Percentiles rank a stretch among this genome's conserved stretches.
Evolutionary conservation across 2,797 vertebrate species (phyloP).

Genomic region (Hoplostethus mediterraneus): DNA sequence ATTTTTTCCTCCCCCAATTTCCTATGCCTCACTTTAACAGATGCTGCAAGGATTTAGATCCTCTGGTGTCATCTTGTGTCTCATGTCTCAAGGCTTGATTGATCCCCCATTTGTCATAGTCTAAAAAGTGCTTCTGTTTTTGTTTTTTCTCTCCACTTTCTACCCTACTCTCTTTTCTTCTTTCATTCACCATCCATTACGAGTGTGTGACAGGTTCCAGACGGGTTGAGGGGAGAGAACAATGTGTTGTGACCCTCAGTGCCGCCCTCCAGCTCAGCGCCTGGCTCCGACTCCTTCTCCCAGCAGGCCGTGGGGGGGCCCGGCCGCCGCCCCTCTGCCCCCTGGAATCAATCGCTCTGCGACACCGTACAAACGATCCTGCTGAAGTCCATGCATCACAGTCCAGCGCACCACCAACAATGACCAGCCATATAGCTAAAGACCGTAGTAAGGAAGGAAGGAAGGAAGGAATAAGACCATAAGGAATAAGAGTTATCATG

Average conservation of each 20-base stretch:
- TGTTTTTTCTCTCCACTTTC: conserved; percentile 50
- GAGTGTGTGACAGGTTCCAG: conserved; percentile 79
- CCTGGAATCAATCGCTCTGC: conserved; percentile 87
- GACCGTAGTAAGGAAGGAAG: conserved; percentile 29
- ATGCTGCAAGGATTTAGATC: conserved; percentile 16
- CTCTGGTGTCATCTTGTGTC: conserved; percentile 33
- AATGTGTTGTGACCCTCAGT: conserved; percentile 87
- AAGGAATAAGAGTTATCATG: conserved; percentile 54
- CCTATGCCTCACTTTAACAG: conserved; percentile 32
- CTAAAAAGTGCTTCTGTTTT: conserved; percentile 65
- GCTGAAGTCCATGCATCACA: conserved; percentile 81
- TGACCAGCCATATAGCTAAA: conserved; percentile 64
- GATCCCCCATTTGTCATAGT: conserved; percentile 77
- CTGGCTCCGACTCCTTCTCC: conserved; percentile 81
- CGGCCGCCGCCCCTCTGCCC: conserved; percentile 68
- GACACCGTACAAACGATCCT: conserved; percentile 88
- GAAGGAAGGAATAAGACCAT: too few relatives aligned
- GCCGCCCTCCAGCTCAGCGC: conserved; percentile 81
- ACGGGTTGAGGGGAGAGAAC: conserved; percentile 78
- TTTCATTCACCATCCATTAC: conserved; percentile 83
- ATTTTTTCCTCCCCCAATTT: not conserved
- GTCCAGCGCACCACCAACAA: conserved; percentile 72
- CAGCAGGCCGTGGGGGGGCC: conserved; percentile 82
- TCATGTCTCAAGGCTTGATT: conserved; percentile 57
- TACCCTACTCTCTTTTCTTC: conserved; percentile 56